Percentiles rank a stretch among this genome's conserved stretches.
phyloP scores from a whole-genome alignment of 2,113 vertebrate genomes.

The Catharus bicknelli region DNA sequence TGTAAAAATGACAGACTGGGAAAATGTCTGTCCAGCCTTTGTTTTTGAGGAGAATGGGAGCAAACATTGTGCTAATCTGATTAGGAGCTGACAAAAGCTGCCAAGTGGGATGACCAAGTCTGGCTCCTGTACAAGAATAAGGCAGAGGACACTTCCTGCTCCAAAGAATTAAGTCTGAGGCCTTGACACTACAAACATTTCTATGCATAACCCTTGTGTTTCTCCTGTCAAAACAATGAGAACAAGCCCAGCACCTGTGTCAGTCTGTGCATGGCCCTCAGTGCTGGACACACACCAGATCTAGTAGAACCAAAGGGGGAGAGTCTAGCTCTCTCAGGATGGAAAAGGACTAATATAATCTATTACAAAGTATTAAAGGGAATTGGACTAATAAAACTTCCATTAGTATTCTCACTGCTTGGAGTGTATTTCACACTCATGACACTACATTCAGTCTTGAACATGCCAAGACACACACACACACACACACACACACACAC shows the following conservation, averaged over 20 bases:
- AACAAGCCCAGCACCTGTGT: neutral
- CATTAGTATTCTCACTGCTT: neutral
- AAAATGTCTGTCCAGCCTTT: constrained; percentile 4
- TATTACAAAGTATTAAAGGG: neutral
- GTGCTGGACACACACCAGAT: neutral
- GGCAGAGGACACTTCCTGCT: neutral
- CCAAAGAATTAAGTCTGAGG: constrained; percentile 24
- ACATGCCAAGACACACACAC: constrained; percentile 13
- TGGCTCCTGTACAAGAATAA: constrained; percentile 2
- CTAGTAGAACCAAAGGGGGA: neutral
- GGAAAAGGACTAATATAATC: neutral
- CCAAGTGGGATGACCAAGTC: neutral
- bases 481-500: neutral
- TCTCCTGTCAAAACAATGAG: neutral
- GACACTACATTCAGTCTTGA: neutral
- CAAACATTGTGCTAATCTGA: neutral
- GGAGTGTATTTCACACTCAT: neutral
- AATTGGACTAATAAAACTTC: neutral
- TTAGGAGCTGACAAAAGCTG: neutral
- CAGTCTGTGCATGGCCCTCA: neutral
- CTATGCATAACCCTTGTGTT: constrained; percentile 23
- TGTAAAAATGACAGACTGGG: neutral
- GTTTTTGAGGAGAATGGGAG: constrained; percentile 26
- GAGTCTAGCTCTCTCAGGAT: neutral
- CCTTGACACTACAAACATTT: constrained; percentile 8